A percentile compares a stretch with the other conserved stretches of the same genome.
phyloP scores from a whole-genome alignment of 2,113 vertebrate genomes.

The Microcebus griseorufus region DNA sequence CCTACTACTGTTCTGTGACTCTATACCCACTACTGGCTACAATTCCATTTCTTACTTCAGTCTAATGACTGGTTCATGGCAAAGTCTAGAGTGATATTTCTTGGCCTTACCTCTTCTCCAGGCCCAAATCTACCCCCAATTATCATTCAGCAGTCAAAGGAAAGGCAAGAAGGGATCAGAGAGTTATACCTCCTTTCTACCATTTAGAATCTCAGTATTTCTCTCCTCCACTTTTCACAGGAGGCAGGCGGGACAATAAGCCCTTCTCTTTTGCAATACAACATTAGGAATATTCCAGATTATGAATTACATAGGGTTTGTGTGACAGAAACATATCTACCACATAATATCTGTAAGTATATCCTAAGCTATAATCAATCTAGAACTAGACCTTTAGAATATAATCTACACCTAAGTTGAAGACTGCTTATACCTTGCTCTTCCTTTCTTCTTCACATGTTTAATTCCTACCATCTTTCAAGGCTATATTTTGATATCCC shows the following conservation, averaged over 20 bases:
- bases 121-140: neutral
- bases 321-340: neutral
- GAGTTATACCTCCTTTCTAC: neutral
- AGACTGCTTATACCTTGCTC: neutral
- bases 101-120: neutral
- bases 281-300: neutral
- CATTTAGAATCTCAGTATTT: neutral
- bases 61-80: neutral
- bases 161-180: neutral
- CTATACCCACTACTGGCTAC: neutral
- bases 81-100: neutral
- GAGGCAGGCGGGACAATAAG: neutral
- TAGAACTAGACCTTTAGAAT: neutral
- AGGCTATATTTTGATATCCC: neutral
- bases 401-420: neutral
- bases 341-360: neutral
- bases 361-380: neutral
- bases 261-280: neutral
- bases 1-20: neutral
- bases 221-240: neutral
- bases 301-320: neutral
- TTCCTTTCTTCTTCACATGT: neutral
- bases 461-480: neutral
- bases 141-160: neutral
- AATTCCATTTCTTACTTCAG: neutral